Percentiles rank a stretch among this genome's conserved stretches.
Evolutionary conservation across 2,113 vertebrate genomes (phyloP).

Genomic region (Nycticorax nycticorax): DNA sequence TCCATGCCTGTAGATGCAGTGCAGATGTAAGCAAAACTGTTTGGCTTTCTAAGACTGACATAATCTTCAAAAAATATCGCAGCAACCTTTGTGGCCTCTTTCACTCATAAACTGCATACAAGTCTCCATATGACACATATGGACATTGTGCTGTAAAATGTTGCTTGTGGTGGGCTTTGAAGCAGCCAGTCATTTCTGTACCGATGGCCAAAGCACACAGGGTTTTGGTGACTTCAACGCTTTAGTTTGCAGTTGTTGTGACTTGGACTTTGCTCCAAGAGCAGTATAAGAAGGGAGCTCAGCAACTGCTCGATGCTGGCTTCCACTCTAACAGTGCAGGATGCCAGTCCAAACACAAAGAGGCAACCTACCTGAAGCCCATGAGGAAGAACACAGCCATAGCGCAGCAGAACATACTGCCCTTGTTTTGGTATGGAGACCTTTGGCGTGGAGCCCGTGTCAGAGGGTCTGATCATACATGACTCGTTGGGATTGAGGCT

Average conservation of each 20-base stretch:
- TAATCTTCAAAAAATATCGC: neutral
- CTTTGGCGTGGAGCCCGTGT: neutral
- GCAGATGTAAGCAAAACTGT: neutral
- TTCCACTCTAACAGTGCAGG: neutral
- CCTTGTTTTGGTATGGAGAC: neutral
- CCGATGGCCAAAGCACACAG: neutral
- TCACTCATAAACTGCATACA: neutral
- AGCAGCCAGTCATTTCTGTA: neutral
- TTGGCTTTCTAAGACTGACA: neutral
- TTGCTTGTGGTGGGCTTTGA: neutral
- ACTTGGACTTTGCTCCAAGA: neutral
- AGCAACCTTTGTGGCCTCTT: neutral
- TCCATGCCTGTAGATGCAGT: neutral
- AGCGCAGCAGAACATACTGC: neutral
- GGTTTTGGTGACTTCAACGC: neutral
- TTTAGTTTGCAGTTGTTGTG: neutral
- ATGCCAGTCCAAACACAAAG: neutral
- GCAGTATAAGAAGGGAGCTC: neutral
- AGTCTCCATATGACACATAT: neutral
- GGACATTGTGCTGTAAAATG: neutral
- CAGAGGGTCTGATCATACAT: neutral
- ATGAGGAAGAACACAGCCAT: neutral
- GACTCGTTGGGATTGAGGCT: rapidly evolving
- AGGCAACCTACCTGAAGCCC: neutral
- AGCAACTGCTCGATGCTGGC: neutral